Percentiles rank a stretch among this genome's conserved stretches.
Evolutionary conservation across 2,113 vertebrate species (phyloP).

Genomic region (Tachycineta bicolor): DNA sequence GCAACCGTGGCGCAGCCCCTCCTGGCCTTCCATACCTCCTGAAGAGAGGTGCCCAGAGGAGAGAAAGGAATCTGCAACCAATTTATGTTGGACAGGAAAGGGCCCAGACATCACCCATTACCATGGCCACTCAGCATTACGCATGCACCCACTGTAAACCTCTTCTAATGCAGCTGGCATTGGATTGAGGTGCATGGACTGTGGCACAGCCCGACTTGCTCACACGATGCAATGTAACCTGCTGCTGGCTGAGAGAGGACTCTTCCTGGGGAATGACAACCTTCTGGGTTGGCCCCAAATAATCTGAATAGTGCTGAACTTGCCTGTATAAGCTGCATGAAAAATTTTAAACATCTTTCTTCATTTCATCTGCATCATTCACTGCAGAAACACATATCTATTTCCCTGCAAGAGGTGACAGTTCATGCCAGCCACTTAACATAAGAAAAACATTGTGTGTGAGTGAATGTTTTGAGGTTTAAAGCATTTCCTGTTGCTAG

Average conservation of each 20-base stretch:
- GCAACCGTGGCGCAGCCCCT: fast-evolving
- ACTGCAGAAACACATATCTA: background rate
- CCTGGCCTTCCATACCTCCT: too few relatives aligned
- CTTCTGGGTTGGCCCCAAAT: background rate
- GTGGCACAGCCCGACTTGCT: background rate
- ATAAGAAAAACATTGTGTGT: background rate
- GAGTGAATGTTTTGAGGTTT: background rate
- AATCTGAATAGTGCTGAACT: background rate
- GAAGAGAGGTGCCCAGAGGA: background rate
- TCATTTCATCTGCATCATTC: background rate
- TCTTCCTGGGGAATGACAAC: background rate
- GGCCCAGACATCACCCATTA: background rate
- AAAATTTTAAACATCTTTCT: background rate
- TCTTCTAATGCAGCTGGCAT: background rate
- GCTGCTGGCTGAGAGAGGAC: background rate
- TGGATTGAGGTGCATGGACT: background rate
- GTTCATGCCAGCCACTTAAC: background rate
- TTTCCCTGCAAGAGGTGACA: background rate
- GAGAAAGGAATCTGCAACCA: background rate
- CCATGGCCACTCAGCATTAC: background rate
- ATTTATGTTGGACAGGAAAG: background rate
- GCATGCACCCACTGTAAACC: background rate
- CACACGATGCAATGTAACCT: background rate
- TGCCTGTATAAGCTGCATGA: background rate
- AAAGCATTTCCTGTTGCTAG: background rate